Base-by-base conservation (phyloP, 1,140 invertebrate species). In the Bradynema listronoti region DNA sequence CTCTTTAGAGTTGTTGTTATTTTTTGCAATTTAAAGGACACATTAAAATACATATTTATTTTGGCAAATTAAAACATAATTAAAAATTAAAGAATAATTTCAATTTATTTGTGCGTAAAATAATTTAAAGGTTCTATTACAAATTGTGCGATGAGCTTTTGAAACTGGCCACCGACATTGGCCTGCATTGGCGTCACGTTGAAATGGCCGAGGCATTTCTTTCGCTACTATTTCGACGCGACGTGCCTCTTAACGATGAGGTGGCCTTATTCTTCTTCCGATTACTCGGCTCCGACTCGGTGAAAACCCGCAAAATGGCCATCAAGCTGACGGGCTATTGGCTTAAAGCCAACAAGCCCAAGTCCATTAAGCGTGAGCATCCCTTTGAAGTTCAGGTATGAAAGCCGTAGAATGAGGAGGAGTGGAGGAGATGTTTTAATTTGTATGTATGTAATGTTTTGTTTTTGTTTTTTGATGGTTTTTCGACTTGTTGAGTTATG, bases 331-430 rank as follows among this genome's bases (percentile, higher is more conserved):
- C 87, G n/a, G 79, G 84, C 7, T 86, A 81, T 53, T 84, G 87
- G 56, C 79, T 90, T 27, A 85, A 87, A 58, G 87, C 90, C 71
- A 84, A 86, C 56, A 91, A 91, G 72, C 81, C 84, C 42, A 80
- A 82, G 58, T 84, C 87, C 72, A 81, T 83, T 41, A 86, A 85
- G 71, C 78, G 84, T 1, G 61, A 74, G 7, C 22, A 46, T 1
- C 52, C 22, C 22, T n/a, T 63, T 6, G 39, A 55, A 55, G 4
- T 27, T 50, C 16, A 19, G 16, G 47, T 50, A 50, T 19, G 19
- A 30, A 29, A 50, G 34, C 78, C 86, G 16, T 81, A 85, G 58
- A 82, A 84, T 5, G 68, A 65, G 16, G 66, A 72, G n/a, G 63
- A 74, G 1, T 58, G 33, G 66, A 61, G 9, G 56, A 63, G 9